Evolutionary conservation across 2,797 vertebrate species (phyloP).

Genomic region (Anguilla obscura): DNA sequence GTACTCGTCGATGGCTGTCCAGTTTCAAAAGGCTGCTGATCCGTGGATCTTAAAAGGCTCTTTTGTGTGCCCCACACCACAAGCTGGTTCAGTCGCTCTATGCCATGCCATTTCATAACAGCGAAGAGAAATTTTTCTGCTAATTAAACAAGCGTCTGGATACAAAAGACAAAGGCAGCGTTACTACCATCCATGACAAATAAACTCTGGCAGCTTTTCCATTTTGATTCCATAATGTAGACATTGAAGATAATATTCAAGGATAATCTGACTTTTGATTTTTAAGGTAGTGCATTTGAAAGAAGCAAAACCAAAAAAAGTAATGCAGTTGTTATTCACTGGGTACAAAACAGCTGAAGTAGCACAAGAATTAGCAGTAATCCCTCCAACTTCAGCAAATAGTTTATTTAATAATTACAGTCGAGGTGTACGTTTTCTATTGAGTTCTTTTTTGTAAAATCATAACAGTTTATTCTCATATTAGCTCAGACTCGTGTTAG

Average conservation of each 20-base stretch:
- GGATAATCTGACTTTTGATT: not conserved
- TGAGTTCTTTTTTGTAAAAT: not conserved
- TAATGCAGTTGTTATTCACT: not conserved
- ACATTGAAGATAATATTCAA: not conserved
- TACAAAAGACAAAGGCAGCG: not conserved
- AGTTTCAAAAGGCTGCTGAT: not conserved
- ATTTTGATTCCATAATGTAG: not conserved
- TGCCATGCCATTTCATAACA: not conserved
- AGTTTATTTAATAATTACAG: not conserved
- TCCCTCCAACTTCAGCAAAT: not conserved
- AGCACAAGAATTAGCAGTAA: not conserved
- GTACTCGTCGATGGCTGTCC: not conserved
- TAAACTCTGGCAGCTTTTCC: not conserved
- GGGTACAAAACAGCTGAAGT: not conserved
- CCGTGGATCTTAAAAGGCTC: constrained; percentile 8
- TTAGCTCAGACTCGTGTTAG: not conserved
- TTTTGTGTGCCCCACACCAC: not conserved
- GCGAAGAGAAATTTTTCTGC: not conserved
- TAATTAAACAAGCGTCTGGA: not conserved
- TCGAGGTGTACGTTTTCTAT: not conserved
- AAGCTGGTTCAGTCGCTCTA: not conserved
- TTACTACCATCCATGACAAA: not conserved
- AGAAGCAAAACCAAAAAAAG: not conserved
- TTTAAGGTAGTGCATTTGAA: not conserved
- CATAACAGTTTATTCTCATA: not conserved